phyloP scores from a whole-genome alignment of 2,888 invertebrate species.

The Himalopsyche tibetana region DNA sequence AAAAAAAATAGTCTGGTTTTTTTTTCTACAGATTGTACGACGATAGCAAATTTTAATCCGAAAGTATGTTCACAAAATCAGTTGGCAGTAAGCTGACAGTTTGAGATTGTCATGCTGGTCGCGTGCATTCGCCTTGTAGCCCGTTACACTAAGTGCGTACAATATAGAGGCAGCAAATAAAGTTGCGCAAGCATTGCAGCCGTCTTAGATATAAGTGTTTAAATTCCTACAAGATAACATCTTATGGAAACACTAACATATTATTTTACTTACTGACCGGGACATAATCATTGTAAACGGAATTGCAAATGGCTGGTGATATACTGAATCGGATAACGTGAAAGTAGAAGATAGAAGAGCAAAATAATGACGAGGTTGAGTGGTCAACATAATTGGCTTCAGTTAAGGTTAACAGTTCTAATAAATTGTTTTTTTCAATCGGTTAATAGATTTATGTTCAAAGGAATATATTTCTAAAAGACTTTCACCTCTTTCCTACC shows the following conservation, averaged over 20 bases:
- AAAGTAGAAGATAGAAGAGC: too few species aligned
- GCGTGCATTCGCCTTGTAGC: constrained; percentile 38
- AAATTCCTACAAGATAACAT: constrained; percentile 23
- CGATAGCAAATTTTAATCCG: too few species aligned
- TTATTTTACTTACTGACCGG: neutral
- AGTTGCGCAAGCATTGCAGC: constrained; percentile 19
- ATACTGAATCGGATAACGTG: too few species aligned
- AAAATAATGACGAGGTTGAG: too few species aligned
- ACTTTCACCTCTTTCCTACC: too few species aligned
- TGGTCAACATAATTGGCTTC: too few species aligned
- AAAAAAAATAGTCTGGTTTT: too few species aligned
- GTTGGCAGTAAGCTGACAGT: constrained; percentile 14
- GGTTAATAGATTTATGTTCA: too few species aligned
- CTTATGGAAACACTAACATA: neutral
- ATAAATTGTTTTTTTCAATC: too few species aligned
- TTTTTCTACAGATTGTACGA: too few species aligned
- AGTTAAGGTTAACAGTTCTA: too few species aligned
- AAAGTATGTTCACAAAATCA: neutral
- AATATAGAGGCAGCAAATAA: neutral
- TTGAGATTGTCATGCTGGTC: neutral
- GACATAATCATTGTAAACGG: neutral
- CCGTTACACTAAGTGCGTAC: constrained; percentile 20
- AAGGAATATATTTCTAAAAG: too few species aligned
- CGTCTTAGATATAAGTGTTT: constrained; percentile 4
- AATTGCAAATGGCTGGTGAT: neutral